phyloP scores from a whole-genome alignment of 1,140 invertebrate genomes.

The Palaemon carinicauda region DNA sequence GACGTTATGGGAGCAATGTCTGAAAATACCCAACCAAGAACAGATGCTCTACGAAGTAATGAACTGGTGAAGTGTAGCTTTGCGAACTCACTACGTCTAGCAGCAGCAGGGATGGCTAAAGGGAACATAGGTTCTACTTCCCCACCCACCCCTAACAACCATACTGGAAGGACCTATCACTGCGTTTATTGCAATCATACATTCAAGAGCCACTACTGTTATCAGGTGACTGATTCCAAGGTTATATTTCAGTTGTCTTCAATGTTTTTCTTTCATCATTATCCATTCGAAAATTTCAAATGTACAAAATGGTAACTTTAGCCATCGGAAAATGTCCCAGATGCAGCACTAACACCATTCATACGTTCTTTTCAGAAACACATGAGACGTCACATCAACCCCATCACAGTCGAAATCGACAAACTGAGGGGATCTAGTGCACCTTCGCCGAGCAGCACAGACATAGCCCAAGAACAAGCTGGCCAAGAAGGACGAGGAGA shows the following conservation, averaged over 20 bases:
- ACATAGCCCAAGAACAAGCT: not conserved
- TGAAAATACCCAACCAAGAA: not conserved
- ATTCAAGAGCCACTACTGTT: slow-evolving; percentile 84
- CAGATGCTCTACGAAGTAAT: too few relatives aligned
- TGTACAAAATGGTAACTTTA: too few relatives aligned
- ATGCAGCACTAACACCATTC: not conserved
- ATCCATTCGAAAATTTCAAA: not conserved
- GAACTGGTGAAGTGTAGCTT: not conserved
- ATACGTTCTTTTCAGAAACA: slow-evolving; percentile 70
- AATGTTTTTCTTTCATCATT: too few relatives aligned
- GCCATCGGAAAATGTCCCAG: too few relatives aligned
- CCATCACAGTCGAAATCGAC: slow-evolving; percentile 63
- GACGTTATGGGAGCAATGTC: not conserved
- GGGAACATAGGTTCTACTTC: not conserved
- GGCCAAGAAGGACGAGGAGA: not conserved
- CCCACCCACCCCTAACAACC: slow-evolving; percentile 7
- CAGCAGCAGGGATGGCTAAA: not conserved
- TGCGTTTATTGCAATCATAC: slow-evolving; percentile 82
- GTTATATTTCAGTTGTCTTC: too few relatives aligned
- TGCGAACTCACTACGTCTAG: not conserved
- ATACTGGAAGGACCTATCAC: slow-evolving; percentile 68
- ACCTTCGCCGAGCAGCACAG: slow-evolving; percentile 37
- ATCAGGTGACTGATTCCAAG: slow-evolving; percentile 64
- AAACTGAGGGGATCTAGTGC: slow-evolving; percentile 42
- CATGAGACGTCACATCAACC: slow-evolving; percentile 74